Percentiles rank a stretch among this genome's conserved stretches.
Evolutionary conservation across 2,113 vertebrate genomes (phyloP).

Genomic region (Microcebus tavaratra): DNA sequence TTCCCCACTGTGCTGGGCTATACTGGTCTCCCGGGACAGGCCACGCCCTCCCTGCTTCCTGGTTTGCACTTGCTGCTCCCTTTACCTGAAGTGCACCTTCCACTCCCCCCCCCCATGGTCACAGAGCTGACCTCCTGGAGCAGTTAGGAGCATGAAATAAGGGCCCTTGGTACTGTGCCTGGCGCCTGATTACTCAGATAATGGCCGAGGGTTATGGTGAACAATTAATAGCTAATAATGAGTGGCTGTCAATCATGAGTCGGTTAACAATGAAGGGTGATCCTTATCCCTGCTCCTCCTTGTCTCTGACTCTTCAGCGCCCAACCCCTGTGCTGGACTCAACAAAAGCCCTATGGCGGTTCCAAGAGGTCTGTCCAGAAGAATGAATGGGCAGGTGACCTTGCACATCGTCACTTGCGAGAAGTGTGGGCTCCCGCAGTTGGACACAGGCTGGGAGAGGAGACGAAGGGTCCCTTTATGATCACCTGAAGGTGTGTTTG

Average conservation of each 20-base stretch:
- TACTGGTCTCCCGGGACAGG: neutral
- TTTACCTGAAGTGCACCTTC: too few species aligned
- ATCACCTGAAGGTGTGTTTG: neutral
- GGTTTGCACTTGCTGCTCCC: too few species aligned
- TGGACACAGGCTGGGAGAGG: neutral
- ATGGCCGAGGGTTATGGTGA: neutral
- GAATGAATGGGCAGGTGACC: neutral
- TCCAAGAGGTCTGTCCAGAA: fast-evolving
- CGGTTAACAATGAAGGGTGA: neutral
- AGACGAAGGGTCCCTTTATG: neutral
- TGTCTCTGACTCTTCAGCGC: neutral
- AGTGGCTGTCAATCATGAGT: neutral
- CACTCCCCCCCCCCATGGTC: fast-evolving
- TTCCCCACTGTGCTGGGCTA: neutral
- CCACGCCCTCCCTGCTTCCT: fast-evolving
- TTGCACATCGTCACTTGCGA: fast-evolving
- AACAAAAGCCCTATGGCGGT: fast-evolving
- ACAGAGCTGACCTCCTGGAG: fast-evolving
- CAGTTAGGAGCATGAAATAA: neutral
- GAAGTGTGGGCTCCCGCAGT: neutral
- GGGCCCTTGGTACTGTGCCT: neutral
- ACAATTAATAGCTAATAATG: neutral
- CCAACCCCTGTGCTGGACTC: fast-evolving
- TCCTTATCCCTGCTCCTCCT: too few species aligned
- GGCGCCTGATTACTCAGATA: neutral